Percentiles rank a stretch among this genome's conserved stretches.
These are phyloP conservation scores for Ostrea edulis DNA, from an alignment of 1,140 invertebrate genomes.

Conservation along the genomic window DNA sequence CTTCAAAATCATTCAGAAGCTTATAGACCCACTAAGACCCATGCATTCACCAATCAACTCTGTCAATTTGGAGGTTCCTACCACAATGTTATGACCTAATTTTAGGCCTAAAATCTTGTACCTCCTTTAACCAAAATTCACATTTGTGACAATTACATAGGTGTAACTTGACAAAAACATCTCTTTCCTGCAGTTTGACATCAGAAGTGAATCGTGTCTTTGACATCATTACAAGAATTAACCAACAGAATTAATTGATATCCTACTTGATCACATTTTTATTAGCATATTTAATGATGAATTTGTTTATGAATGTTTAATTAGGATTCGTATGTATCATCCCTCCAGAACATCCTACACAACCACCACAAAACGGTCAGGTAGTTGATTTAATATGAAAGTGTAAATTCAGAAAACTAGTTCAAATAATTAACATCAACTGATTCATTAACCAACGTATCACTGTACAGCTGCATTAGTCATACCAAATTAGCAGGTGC, in stretches of 20 bases:
- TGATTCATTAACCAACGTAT: no score
- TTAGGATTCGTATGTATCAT: background rate
- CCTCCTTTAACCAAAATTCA: background rate
- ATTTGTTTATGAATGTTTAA: background rate
- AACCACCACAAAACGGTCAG: no score
- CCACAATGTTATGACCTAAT: background rate
- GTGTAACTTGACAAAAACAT: background rate
- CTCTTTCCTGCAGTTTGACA: no score
- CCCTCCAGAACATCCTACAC: no score
- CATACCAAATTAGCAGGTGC: no score
- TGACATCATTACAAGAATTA: background rate
- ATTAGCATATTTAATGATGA: background rate
- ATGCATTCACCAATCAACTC: background rate
- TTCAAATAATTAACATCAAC: no score
- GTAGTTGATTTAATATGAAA: no score
- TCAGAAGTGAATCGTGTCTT: no score
- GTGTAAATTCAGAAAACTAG: no score
- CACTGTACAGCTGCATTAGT: no score
- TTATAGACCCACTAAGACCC: background rate
- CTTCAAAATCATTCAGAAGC: background rate
- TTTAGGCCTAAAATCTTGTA: background rate
- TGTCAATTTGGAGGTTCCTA: background rate
- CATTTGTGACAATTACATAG: background rate
- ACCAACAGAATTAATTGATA: background rate
- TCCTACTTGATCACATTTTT: background rate